Percentiles rank a stretch among this genome's conserved stretches.
phyloP scores from a whole-genome alignment of 2,113 vertebrate genomes.

The Blennius ocellaris region DNA sequence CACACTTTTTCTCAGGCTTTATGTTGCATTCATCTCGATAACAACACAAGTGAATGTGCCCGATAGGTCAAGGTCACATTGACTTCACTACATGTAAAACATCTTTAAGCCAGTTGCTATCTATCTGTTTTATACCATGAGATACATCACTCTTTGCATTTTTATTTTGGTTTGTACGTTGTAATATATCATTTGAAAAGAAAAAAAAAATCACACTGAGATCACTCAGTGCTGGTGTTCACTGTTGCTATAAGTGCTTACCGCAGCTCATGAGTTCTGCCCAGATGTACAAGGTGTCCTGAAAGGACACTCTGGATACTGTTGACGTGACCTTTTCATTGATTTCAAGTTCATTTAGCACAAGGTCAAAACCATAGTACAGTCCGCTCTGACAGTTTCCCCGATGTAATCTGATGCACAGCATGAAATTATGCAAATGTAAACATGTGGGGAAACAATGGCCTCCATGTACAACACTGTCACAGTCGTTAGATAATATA shows the following conservation, averaged over 20 bases:
- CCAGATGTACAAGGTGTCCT: neutral
- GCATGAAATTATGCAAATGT: neutral
- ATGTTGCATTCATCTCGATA: neutral
- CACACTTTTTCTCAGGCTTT: neutral
- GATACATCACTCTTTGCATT: neutral
- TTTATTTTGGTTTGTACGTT: neutral
- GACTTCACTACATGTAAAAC: neutral
- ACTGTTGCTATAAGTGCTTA: neutral
- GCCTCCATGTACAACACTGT: neutral
- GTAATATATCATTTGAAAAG: neutral
- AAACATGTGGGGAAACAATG: conserved; percentile 8
- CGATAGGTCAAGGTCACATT: conserved; percentile 31
- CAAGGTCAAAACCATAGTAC: conserved; percentile 38
- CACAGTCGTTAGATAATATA: neutral
- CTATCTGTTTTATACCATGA: neutral
- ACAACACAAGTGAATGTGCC: neutral
- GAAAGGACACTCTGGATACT: neutral
- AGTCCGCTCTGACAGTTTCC: conserved; percentile 11
- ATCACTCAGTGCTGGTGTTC: neutral
- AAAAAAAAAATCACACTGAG: neutral
- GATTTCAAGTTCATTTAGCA: conserved; percentile 53
- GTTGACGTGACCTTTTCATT: conserved; percentile 49
- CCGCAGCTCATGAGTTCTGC: neutral
- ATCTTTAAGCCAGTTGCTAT: neutral
- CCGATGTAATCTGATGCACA: conserved; percentile 23